phyloP scores from a whole-genome alignment of 2,797 vertebrate species.

The Chelon auratus region DNA sequence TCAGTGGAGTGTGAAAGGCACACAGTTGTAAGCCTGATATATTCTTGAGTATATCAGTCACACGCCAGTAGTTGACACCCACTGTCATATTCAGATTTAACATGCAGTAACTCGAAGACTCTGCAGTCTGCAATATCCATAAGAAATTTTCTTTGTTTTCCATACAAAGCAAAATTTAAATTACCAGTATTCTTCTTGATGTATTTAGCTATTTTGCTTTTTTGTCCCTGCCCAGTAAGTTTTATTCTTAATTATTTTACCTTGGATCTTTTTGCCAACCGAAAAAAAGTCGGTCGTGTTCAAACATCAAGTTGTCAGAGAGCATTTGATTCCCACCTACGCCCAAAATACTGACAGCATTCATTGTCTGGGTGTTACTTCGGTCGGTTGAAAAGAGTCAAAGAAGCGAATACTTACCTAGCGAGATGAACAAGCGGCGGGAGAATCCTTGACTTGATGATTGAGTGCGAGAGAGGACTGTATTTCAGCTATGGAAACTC shows the following conservation, averaged over 20 bases:
- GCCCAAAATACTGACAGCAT: not conserved
- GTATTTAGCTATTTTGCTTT: no score
- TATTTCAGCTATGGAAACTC: slow-evolving; percentile 39
- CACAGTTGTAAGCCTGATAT: slow-evolving; percentile 4
- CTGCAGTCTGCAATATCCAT: not conserved
- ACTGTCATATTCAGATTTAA: not conserved
- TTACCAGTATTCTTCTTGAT: no score
- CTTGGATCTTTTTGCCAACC: no score
- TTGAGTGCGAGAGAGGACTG: slow-evolving; percentile 28
- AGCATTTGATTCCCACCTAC: not conserved
- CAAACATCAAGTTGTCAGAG: no score
- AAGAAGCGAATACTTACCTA: slow-evolving; percentile 58
- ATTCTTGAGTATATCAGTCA: slow-evolving; percentile 24
- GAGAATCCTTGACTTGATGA: slow-evolving; percentile 30
- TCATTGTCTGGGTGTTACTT: not conserved
- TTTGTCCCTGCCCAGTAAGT: no score
- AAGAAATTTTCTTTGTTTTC: not conserved
- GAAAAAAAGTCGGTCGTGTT: no score
- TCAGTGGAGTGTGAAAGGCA: slow-evolving; percentile 47
- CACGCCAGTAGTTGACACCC: slow-evolving; percentile 18
- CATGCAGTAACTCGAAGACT: not conserved
- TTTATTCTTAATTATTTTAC: no score
- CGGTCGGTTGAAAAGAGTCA: not conserved
- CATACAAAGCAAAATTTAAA: no score
- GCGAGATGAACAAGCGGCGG: slow-evolving; percentile 7